Evolutionary conservation across 2,888 invertebrate genomes (phyloP).

Genomic region (Camponotus fellah): DNA sequence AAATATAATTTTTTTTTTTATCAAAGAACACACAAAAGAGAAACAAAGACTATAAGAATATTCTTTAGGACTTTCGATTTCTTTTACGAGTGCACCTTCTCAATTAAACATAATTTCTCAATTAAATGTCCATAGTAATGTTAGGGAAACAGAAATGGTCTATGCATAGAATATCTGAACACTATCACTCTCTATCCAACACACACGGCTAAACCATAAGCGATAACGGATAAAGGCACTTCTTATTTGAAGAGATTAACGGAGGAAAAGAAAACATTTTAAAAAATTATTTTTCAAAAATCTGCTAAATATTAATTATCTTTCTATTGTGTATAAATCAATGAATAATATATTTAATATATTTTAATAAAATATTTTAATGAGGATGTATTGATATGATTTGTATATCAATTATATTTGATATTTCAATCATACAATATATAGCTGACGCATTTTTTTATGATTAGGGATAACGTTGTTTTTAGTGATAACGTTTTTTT

Average conservation of each 20-base stretch:
- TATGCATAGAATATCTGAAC: neutral
- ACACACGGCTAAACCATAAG: neutral
- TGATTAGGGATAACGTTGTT: neutral
- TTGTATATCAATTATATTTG: neutral
- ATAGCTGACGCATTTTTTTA: neutral
- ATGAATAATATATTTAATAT: neutral
- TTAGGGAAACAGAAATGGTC: neutral
- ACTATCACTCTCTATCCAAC: constrained; percentile 8
- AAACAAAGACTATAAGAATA: neutral
- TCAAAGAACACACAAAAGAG: neutral
- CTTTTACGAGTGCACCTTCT: neutral
- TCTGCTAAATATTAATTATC: neutral
- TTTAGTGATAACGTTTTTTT: neutral
- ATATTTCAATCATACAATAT: neutral
- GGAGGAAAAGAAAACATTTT: neutral
- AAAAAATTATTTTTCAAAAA: neutral
- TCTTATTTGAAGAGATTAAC: neutral
- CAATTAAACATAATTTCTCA: neutral
- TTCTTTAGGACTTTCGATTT: constrained; percentile 10
- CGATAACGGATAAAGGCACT: neutral
- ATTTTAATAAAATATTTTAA: neutral
- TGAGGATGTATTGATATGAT: neutral
- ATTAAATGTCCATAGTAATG: constrained; percentile 6
- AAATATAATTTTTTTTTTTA: constrained; percentile 7
- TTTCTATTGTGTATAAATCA: neutral